Evolutionary conservation across 2,797 vertebrate genomes (phyloP).

Genomic region (Artibeus lituratus): DNA sequence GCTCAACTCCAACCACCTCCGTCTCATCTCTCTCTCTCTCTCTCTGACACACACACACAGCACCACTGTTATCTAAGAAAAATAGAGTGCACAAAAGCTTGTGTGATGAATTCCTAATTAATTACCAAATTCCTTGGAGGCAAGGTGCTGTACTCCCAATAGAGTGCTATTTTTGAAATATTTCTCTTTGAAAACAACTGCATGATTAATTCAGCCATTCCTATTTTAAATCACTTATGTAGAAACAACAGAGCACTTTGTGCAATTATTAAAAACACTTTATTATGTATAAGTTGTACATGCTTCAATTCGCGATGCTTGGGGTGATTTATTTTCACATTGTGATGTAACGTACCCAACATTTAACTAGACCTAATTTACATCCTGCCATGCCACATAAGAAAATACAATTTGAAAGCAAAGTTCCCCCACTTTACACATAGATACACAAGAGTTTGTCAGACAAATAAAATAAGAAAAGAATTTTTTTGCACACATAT

Average conservation of each 20-base stretch:
- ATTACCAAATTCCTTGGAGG: slow-evolving; percentile 32
- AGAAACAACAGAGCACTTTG: slow-evolving; percentile 8
- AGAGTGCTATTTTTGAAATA: slow-evolving; percentile 56
- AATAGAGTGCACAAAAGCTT: background rate
- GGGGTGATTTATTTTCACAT: slow-evolving; percentile 33
- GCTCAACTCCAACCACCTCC: background rate
- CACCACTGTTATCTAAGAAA: background rate
- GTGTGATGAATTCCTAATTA: slow-evolving; percentile 47
- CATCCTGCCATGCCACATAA: slow-evolving; percentile 63
- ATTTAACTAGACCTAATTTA: slow-evolving; percentile 61
- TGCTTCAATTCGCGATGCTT: slow-evolving; percentile 48
- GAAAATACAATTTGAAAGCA: slow-evolving; percentile 76
- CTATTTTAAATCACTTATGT: background rate
- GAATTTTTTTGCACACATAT: slow-evolving; percentile 53
- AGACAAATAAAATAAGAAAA: slow-evolving; percentile 59
- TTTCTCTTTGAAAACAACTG: slow-evolving; percentile 65
- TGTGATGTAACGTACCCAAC: slow-evolving; percentile 36
- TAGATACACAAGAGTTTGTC: slow-evolving; percentile 43
- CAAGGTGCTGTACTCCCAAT: slow-evolving; percentile 7
- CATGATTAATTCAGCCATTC: slow-evolving; percentile 41
- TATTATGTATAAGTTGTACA: slow-evolving; percentile 68
- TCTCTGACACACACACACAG: background rate
- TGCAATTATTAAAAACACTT: slow-evolving; percentile 61
- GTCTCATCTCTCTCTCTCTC: background rate
- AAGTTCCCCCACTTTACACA: slow-evolving; percentile 52